Evolutionary conservation across 2,888 invertebrate species (phyloP), one percentile per base, ranked within the genome.

Genomic region (Synergus gifuensis): DNA sequence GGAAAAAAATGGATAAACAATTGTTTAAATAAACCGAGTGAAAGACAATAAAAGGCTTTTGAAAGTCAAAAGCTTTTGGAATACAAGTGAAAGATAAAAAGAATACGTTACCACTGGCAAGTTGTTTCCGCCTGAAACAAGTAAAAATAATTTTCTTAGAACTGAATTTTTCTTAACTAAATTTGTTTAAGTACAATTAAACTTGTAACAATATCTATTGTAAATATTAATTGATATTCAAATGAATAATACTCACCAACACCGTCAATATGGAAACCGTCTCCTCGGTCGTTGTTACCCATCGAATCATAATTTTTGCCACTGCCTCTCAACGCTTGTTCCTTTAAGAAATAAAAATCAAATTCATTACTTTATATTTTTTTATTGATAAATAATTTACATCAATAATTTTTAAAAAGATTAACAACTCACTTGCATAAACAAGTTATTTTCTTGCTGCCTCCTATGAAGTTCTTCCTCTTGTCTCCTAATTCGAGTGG

Each of bases 361-460:
- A 60, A 62, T 28, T 62, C 0, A 28, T 28, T n/a, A 54, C 0
- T 18, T 54, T n/a, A 54, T 16, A 46, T n/a, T 54, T n/a, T 54
- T 5, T n/a, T 18, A 58, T 58, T n/a, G 2, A 58, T 18, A 18
- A 58, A 49, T 49, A 14, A 49, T 49, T 4, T 4, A 49, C 16
- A 2, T 14, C 1, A 58, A 18, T 18, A 58, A 9, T 58, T n/a
- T 8, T 58, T 62, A 2, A 28, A 0, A 22, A 22, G 12, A 46
- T 28, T 4, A 28, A 28, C 0, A 28, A 73, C 54, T 58, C 82
- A 95, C 96, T 94, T 97, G 97, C 94, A 97, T 96, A 87, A 97
- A 97, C 82, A 97, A 93, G 85, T 95, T 96, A 92, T 97, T 97
- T 93, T 98, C 97, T 92, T 97, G 96, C 90, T 97, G 97, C 22